A percentile compares a stretch with the other conserved stretches of the same genome.
Conservation (phyloP, 1,140 invertebrate genomes). For the Brachionus calyciflorus region DNA sequence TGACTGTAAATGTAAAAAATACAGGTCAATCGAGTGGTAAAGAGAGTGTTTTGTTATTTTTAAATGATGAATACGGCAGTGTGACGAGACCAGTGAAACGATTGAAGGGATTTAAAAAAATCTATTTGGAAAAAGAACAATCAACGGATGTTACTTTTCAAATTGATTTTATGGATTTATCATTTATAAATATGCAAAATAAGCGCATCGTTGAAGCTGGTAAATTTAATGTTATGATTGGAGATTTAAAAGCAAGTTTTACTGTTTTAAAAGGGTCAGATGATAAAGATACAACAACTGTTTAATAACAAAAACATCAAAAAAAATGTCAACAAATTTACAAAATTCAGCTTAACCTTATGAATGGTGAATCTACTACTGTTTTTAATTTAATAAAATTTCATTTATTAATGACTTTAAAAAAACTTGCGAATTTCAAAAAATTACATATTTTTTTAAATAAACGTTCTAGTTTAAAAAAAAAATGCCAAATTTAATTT, state of each 20-base stretch:
- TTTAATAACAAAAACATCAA: too few species aligned
- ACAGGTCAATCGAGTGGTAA: neutral
- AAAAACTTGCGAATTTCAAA: too few species aligned
- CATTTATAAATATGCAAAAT: constrained; percentile 11
- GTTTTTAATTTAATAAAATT: too few species aligned
- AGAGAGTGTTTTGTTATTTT: neutral
- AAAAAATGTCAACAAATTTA: too few species aligned
- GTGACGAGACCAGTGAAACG: constrained; percentile 3
- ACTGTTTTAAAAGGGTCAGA: neutral
- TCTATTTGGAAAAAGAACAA: neutral
- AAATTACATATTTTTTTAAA: too few species aligned
- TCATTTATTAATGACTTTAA: too few species aligned
- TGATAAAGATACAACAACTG: too few species aligned
- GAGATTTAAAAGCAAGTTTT: neutral
- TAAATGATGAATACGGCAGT: neutral
- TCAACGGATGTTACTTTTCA: neutral
- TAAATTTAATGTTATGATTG: neutral
- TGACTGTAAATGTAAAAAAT: constrained; percentile 9
- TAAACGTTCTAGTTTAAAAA: too few species aligned
- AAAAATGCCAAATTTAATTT: too few species aligned
- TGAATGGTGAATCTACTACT: too few species aligned
- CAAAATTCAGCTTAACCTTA: too few species aligned
- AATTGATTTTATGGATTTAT: neutral
- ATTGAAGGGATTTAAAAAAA: constrained; percentile 12
- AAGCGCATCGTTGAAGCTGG: constrained; percentile 7